Percentiles rank a stretch among this genome's conserved stretches.
Conservation (phyloP, 1,140 invertebrate species). For the Pseudoatta argentina region DNA sequence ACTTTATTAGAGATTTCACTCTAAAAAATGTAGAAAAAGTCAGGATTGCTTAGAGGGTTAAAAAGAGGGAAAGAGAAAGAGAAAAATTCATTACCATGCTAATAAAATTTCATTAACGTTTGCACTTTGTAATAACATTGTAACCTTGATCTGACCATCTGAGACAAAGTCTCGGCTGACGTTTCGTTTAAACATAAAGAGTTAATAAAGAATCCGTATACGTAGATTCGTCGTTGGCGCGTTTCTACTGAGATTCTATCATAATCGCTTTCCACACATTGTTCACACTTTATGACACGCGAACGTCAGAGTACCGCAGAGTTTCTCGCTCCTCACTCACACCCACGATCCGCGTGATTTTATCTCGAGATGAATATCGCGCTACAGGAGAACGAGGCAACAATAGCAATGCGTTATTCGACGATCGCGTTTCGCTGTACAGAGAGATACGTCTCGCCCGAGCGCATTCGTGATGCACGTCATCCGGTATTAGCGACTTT, state of each 20-base stretch:
- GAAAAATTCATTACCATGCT: not conserved
- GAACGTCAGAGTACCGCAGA: not conserved
- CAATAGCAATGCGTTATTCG: slow-evolving; percentile 30
- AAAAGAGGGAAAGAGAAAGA: not conserved
- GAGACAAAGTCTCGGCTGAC: not conserved
- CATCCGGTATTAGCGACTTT: not conserved
- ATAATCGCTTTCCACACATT: slow-evolving; percentile 22
- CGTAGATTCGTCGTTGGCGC: not conserved
- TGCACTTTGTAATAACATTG: not conserved
- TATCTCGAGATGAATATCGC: slow-evolving; percentile 33
- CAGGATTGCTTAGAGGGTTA: no score
- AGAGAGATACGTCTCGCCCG: slow-evolving; percentile 16
- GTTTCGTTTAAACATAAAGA: not conserved
- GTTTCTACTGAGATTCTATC: slow-evolving; percentile 27
- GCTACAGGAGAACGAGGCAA: not conserved
- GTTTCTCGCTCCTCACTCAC: not conserved
- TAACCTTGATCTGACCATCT: not conserved
- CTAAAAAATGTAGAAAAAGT: no score
- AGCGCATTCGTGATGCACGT: slow-evolving; percentile 25
- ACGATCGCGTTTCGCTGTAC: slow-evolving; percentile 18
- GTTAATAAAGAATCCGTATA: slow-evolving; percentile 3
- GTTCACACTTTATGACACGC: slow-evolving; percentile 51
- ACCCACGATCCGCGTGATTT: slow-evolving; percentile 1
- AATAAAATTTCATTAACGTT: not conserved
- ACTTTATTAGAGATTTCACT: no score